Evolutionary conservation across 2,113 vertebrate species (phyloP).

Genomic region (cat (Felis catus)): DNA sequence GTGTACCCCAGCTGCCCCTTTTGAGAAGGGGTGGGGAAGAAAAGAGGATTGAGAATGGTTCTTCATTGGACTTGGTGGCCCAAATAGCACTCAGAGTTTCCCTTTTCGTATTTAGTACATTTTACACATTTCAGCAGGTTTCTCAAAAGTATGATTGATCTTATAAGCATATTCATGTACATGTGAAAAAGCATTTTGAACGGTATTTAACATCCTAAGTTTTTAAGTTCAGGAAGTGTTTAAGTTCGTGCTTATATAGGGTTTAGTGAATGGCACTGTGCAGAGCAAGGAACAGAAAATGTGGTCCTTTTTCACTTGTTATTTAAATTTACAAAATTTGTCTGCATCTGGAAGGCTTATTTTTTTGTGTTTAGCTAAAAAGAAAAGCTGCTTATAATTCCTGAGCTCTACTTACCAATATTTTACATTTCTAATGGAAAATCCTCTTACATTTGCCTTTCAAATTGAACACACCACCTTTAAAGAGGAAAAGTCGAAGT

Average conservation of each 20-base stretch:
- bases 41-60: not conserved
- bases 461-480: constrained; percentile 39
- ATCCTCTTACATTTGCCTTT: constrained; percentile 55
- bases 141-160: constrained; percentile 34
- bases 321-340: constrained; percentile 65
- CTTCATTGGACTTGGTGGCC: not conserved
- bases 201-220: not conserved
- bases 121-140: constrained; percentile 42
- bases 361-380: constrained; percentile 55
- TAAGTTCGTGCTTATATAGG: not conserved
- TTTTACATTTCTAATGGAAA: constrained; percentile 60
- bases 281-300: constrained; percentile 23
- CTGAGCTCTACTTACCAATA: constrained; percentile 51
- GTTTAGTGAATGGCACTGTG: not conserved
- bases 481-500: constrained; percentile 41
- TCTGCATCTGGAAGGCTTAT: constrained; percentile 53
- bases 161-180: constrained; percentile 17
- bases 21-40: not conserved
- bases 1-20: not conserved
- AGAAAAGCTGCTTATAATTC: constrained; percentile 62
- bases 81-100: not conserved
- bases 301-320: constrained; percentile 10
- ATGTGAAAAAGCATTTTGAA: constrained; percentile 14
- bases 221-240: constrained; percentile 16
- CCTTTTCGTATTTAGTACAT: constrained; percentile 6